These are phyloP conservation scores for Brachyhypopomus occidentalis DNA, from an alignment of 2,113 vertebrate genomes.

Conservation along the genomic window DNA sequence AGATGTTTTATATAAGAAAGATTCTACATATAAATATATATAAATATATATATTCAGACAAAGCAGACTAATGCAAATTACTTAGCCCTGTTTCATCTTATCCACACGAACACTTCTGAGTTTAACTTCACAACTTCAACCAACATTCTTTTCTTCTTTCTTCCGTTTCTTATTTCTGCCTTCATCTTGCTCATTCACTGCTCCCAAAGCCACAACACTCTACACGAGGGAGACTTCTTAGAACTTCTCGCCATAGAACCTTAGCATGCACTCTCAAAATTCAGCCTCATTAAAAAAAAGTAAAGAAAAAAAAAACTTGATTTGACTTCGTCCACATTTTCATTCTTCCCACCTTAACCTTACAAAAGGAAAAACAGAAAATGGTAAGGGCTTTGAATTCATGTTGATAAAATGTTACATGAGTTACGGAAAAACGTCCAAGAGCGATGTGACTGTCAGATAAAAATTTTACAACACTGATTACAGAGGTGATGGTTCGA, in stretches of 20 bases:
- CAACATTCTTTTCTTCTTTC: slow-evolving; percentile 98
- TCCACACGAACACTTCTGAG: slow-evolving; percentile 98
- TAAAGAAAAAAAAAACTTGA: slow-evolving; percentile 83
- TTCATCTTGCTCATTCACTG: slow-evolving; percentile 94
- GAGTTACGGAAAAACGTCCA: slow-evolving; percentile 1
- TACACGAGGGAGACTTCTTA: slow-evolving; percentile 87
- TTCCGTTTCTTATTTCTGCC: slow-evolving; percentile 95
- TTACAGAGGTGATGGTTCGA: not conserved
- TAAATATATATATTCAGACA: slow-evolving; percentile 24
- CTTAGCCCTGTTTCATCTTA: slow-evolving; percentile 96
- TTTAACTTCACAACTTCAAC: slow-evolving; percentile 91
- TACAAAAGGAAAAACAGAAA: slow-evolving; percentile 94
- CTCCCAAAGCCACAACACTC: slow-evolving; percentile 93
- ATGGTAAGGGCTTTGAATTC: slow-evolving; percentile 83
- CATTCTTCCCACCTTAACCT: slow-evolving; percentile 99
- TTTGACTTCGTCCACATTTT: slow-evolving; percentile 98
- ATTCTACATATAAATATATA: not conserved
- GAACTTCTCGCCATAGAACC: slow-evolving; percentile 84
- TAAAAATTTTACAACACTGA: slow-evolving; percentile 7
- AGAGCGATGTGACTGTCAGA: not conserved
- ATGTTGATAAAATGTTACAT: slow-evolving; percentile 30
- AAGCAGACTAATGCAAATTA: slow-evolving; percentile 97
- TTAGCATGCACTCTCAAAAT: slow-evolving; percentile 98
- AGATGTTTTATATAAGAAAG: slow-evolving; percentile 28
- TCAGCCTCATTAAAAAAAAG: slow-evolving; percentile 92